These are phyloP conservation scores for Acanthurus tractus DNA, from an alignment of 2,797 vertebrate genomes.

Conservation along the genomic window DNA sequence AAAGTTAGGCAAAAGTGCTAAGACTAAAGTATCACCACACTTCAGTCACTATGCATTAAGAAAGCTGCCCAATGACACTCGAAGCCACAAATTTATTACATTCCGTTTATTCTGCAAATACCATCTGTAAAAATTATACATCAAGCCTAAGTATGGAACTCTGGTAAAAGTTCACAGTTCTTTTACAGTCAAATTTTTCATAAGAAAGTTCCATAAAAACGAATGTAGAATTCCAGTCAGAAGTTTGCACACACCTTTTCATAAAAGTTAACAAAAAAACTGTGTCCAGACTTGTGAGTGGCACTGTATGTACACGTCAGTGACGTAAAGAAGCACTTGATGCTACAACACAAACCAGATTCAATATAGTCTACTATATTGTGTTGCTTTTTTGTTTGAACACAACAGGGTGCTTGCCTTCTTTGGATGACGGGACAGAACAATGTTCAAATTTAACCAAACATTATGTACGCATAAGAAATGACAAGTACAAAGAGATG, in stretches of 20 bases:
- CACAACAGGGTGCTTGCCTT: slow-evolving; percentile 69
- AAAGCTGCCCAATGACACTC: slow-evolving; percentile 11
- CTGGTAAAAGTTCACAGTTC: slow-evolving; percentile 74
- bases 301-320: slow-evolving; percentile 42
- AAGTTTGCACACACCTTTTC: too few relatives aligned
- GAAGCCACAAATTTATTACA: slow-evolving; percentile 59
- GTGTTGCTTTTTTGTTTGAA: slow-evolving; percentile 41
- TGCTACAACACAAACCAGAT: slow-evolving; percentile 77
- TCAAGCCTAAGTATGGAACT: slow-evolving; percentile 80
- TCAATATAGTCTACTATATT: slow-evolving; percentile 43
- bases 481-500: slow-evolving; percentile 48
- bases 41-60: neutral
- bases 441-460: slow-evolving; percentile 40
- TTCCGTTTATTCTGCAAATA: slow-evolving; percentile 88
- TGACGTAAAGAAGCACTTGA: slow-evolving; percentile 79
- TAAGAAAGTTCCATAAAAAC: slow-evolving; percentile 81
- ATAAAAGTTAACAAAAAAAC: too few relatives aligned
- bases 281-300: too few relatives aligned
- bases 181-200: slow-evolving; percentile 75
- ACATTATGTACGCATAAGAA: slow-evolving; percentile 54
- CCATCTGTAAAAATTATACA: slow-evolving; percentile 87
- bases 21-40: neutral
- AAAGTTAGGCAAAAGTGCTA: neutral
- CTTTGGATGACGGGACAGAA: slow-evolving; percentile 62
- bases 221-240: slow-evolving; percentile 29